phyloP scores from a whole-genome alignment of 2,888 invertebrate genomes.

The Dendrolimus pini region DNA sequence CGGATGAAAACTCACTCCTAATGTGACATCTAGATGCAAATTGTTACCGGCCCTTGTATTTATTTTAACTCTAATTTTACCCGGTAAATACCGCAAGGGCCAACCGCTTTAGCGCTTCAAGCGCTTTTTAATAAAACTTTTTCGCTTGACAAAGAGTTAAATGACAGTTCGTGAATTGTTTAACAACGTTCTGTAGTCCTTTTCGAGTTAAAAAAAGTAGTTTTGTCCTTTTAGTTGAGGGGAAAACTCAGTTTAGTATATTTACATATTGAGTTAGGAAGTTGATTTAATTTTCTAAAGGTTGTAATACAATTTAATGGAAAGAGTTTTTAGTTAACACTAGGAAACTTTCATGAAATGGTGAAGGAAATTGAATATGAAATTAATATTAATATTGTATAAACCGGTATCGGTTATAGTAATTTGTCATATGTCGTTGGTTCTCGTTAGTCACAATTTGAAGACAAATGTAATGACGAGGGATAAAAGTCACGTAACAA shows the following conservation, averaged over 20 bases:
- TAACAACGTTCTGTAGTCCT: neutral
- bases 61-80: conserved; percentile 66
- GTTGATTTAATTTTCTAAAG: neutral
- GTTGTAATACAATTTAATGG: neutral
- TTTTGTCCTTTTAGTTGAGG: neutral
- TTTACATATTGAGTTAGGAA: neutral
- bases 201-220: neutral
- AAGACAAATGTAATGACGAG: too few species aligned
- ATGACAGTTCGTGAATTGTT: conserved; percentile 11
- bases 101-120: conserved; percentile 26
- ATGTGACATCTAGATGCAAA: conserved; percentile 76
- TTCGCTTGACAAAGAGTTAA: conserved; percentile 20
- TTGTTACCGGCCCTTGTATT: conserved; percentile 62
- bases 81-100: conserved; percentile 65
- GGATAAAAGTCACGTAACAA: too few species aligned
- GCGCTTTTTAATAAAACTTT: conserved; percentile 22
- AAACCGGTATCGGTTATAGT: too few species aligned
- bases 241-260: neutral
- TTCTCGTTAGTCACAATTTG: too few species aligned
- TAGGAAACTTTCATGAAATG: neutral
- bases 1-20: conserved; percentile 33
- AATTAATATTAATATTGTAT: neutral
- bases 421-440: too few species aligned
- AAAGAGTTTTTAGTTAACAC: neutral
- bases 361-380: neutral